Percentiles rank a stretch among this genome's conserved stretches.
Evolutionary conservation across 2,888 invertebrate species (phyloP).

Genomic region (Caenorhabditis sp.): DNA sequence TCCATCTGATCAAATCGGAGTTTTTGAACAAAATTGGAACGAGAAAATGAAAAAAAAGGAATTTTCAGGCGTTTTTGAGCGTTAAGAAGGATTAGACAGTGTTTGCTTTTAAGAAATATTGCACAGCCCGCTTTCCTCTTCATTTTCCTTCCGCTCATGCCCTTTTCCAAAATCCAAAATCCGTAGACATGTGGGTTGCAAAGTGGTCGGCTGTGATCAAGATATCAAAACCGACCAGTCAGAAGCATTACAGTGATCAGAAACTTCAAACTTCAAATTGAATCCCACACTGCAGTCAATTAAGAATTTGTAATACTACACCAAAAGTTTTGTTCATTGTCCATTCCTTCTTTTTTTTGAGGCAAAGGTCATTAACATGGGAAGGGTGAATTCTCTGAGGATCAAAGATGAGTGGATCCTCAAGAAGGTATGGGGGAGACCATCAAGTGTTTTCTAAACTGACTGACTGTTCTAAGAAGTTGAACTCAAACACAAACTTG

Average conservation of each 20-base stretch:
- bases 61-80: neutral
- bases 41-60: slow-evolving; percentile 20
- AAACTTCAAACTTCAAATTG: neutral
- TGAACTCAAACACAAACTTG: no score
- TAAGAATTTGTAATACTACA: slow-evolving; percentile 1
- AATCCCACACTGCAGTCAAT: slow-evolving; percentile 10
- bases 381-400: slow-evolving; percentile 19
- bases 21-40: slow-evolving; percentile 16
- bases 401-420: slow-evolving; percentile 47
- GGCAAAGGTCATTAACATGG: slow-evolving; percentile 36
- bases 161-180: slow-evolving; percentile 1
- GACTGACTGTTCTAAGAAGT: no score
- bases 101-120: neutral
- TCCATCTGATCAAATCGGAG: neutral
- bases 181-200: neutral
- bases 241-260: neutral
- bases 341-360: slow-evolving; percentile 22
- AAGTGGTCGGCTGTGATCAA: neutral
- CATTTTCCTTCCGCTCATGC: neutral
- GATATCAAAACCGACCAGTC: neutral
- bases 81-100: neutral
- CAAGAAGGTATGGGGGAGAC: slow-evolving; percentile 2
- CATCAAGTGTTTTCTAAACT: slow-evolving; percentile 45
- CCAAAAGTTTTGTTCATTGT: slow-evolving; percentile 24
- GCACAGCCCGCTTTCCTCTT: neutral